Conservation (phyloP, 2,113 vertebrate species). For the Rhinoderma darwinii region DNA sequence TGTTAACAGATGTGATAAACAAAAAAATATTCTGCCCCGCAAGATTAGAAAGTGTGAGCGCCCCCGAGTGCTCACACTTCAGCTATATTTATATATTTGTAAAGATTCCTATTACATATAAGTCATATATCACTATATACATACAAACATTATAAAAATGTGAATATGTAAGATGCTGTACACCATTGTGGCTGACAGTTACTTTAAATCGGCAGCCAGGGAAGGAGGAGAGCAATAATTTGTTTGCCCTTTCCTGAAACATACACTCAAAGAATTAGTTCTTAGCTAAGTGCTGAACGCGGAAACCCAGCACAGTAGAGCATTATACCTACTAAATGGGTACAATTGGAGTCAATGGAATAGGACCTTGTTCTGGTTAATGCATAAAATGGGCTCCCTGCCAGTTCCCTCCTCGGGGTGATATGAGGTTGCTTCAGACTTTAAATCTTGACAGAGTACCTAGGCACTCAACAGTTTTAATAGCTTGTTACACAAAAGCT, state of each 20-base stretch:
- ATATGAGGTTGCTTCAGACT: constrained; percentile 57
- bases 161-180: neutral
- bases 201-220: neutral
- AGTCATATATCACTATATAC: neutral
- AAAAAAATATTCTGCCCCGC: neutral
- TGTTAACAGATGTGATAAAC: too few species aligned
- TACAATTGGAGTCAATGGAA: constrained; percentile 41
- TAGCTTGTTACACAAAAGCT: constrained; percentile 60
- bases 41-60: neutral
- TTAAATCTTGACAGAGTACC: constrained; percentile 59
- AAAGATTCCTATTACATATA: neutral
- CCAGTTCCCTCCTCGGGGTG: constrained; percentile 53
- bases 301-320: constrained; percentile 1
- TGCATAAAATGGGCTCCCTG: constrained; percentile 52
- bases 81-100: neutral
- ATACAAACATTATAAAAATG: neutral
- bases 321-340: constrained; percentile 27
- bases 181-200: neutral
- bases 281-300: constrained; percentile 28
- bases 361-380: constrained; percentile 50
- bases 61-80: neutral
- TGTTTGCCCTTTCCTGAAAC: constrained; percentile 34
- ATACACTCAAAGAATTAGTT: constrained; percentile 28
- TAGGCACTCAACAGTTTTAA: constrained; percentile 58
- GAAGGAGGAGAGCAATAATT: neutral